Conservation (phyloP, 2,113 vertebrate genomes). For the Chiloscyllium plagiosum region DNA sequence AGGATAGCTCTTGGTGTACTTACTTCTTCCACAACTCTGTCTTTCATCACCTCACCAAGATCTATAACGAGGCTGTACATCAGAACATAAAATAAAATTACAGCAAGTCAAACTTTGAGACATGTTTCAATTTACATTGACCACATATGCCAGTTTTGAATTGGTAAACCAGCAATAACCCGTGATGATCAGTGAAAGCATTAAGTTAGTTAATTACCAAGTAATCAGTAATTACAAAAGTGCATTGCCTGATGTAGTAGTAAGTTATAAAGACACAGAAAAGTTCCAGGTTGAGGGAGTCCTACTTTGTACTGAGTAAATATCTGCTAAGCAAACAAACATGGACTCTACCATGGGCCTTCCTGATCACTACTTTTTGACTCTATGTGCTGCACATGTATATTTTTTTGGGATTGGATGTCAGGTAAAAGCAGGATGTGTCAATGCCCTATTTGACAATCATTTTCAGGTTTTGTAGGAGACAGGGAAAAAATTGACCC, state of each 20-base stretch:
- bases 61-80: constrained; percentile 70
- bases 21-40: constrained; percentile 78
- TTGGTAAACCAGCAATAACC: not conserved
- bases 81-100: constrained; percentile 34
- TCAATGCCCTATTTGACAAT: not conserved
- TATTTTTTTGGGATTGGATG: not conserved
- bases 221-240: too few species aligned
- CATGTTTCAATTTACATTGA: not conserved
- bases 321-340: not conserved
- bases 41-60: constrained; percentile 75
- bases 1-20: constrained; percentile 37
- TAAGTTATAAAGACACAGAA: not conserved
- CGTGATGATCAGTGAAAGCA: not conserved
- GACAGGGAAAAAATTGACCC: not conserved
- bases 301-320: not conserved
- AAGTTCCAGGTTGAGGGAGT: not conserved
- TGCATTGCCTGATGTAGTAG: not conserved
- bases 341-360: not conserved
- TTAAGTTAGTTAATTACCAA: not conserved
- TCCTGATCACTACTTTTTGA: not conserved
- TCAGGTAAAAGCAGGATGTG: not conserved
- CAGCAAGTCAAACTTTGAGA: not conserved
- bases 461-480: not conserved
- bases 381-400: not conserved
- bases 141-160: not conserved